Percentiles rank a stretch among this genome's conserved stretches.
Evolutionary conservation across 2,797 vertebrate species (phyloP).

Genomic region (Phataginus tricuspis): DNA sequence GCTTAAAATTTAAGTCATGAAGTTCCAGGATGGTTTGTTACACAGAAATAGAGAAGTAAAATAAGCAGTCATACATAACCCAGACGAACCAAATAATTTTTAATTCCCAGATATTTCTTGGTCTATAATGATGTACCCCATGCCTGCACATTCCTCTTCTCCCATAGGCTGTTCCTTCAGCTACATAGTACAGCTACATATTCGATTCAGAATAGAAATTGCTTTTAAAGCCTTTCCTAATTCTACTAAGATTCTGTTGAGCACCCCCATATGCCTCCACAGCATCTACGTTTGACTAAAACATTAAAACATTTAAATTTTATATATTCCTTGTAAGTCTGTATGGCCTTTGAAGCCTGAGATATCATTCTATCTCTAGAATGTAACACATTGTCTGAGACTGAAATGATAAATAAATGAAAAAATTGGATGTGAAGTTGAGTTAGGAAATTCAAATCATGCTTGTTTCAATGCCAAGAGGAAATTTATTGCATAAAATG

Average conservation of each 20-base stretch:
- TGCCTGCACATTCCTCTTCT: neutral
- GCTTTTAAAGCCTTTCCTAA: neutral
- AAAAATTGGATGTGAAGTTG: neutral
- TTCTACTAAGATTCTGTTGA: neutral
- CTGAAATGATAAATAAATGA: constrained; percentile 20
- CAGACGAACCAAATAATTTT: neutral
- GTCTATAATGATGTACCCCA: neutral
- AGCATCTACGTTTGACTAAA: neutral
- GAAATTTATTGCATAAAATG: neutral
- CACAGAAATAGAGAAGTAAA: neutral
- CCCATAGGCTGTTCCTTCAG: neutral
- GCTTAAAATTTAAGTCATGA: neutral
- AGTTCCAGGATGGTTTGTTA: neutral
- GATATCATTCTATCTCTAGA: neutral
- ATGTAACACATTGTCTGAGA: neutral
- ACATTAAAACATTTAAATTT: neutral
- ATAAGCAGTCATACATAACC: neutral
- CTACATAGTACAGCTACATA: no score
- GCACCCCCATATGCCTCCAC: neutral
- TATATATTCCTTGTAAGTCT: neutral
- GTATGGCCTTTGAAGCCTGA: neutral
- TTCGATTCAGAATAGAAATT: neutral
- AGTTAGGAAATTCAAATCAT: constrained; percentile 39
- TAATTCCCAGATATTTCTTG: neutral
- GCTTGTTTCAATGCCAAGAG: neutral